Percentiles rank a stretch among this genome's conserved stretches.
phyloP scores from a whole-genome alignment of 2,888 invertebrate genomes.

The Capitulum mitella region DNA sequence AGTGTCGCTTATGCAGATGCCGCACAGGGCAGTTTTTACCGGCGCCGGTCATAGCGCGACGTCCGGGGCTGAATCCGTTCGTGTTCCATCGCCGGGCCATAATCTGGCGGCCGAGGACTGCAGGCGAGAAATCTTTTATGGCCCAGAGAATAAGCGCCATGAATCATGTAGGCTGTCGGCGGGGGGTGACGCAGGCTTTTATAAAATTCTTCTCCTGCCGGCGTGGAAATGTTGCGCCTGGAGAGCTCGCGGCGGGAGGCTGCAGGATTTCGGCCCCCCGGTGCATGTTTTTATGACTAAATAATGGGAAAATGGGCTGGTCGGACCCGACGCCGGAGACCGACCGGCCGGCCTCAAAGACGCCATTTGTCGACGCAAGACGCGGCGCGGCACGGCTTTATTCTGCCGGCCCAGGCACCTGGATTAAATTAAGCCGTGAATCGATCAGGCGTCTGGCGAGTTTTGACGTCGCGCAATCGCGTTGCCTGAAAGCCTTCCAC shows the following conservation, averaged over 20 bases:
- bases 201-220: slow-evolving; percentile 15
- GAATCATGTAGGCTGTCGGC: not conserved
- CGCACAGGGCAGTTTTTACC: too few relatives aligned
- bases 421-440: not conserved
- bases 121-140: not conserved
- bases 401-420: not conserved
- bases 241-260: not conserved
- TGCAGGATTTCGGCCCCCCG: not conserved
- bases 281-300: slow-evolving; percentile 19
- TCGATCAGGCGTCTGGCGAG: not conserved
- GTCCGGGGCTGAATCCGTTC: not conserved
- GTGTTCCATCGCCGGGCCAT: not conserved
- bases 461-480: not conserved
- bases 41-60: too few relatives aligned
- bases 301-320: not conserved
- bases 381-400: not conserved
- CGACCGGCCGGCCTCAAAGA: not conserved
- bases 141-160: not conserved
- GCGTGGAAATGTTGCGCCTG: not conserved
- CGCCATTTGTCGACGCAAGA: not conserved
- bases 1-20: too few relatives aligned
- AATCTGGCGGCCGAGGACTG: not conserved
- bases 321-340: not conserved
- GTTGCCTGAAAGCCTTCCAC: too few relatives aligned
- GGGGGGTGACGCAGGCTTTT: slow-evolving; percentile 5